phyloP scores from a whole-genome alignment of 1,140 invertebrate genomes.

The Leptinotarsa texana region DNA sequence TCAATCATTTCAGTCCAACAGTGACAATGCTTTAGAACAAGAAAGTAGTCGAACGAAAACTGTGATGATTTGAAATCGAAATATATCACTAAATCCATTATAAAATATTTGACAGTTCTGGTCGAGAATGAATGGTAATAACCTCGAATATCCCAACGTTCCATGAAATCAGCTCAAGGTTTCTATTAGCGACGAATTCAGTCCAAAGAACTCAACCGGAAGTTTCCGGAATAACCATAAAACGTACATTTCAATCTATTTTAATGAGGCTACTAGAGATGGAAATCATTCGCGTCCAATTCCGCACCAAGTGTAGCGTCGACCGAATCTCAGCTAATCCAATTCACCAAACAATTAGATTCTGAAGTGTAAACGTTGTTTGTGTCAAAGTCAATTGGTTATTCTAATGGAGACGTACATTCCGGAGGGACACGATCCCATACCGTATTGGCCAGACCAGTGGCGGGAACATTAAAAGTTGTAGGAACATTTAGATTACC shows the following conservation, averaged over 20 bases:
- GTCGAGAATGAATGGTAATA: no score
- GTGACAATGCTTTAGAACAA: no score
- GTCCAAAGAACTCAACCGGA: background rate
- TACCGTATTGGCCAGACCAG: background rate
- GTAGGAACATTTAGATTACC: no score
- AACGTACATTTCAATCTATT: conserved; percentile 5
- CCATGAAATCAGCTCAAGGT: no score
- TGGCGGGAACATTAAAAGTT: background rate
- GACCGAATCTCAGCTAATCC: conserved; percentile 16
- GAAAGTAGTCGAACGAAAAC: no score
- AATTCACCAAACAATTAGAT: conserved; percentile 22
- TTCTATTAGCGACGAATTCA: no score
- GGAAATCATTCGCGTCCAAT: background rate
- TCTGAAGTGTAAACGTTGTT: conserved; percentile 24
- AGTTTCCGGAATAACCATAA: background rate
- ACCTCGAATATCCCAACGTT: no score
- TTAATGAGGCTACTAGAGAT: conserved; percentile 8
- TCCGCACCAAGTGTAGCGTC: background rate
- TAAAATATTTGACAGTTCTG: no score
- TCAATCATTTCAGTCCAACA: no score
- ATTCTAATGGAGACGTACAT: conserved; percentile 32
- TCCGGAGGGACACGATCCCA: background rate
- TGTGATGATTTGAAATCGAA: no score
- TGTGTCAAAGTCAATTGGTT: conserved; percentile 33
- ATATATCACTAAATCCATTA: no score